Percentiles rank a stretch among this genome's conserved stretches.
Conservation (phyloP, 1,140 invertebrate genomes). For the Calephelis nemesis region DNA sequence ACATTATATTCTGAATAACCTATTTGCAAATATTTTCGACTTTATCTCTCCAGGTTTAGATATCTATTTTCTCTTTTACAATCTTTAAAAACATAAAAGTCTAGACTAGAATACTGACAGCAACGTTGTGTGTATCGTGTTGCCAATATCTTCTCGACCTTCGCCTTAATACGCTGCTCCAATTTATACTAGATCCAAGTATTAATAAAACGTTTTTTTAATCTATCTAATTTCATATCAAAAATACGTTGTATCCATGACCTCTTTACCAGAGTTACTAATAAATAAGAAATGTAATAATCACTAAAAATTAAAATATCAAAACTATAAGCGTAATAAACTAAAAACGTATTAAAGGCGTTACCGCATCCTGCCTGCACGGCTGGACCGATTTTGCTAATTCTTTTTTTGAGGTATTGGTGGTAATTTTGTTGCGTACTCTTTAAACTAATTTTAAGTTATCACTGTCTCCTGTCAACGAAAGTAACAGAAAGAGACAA, state of each 20-base stretch:
- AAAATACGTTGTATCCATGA: not conserved
- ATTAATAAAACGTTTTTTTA: slow-evolving; percentile 45
- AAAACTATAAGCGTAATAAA: no score
- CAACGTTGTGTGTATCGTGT: not conserved
- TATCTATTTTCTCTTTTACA: not conserved
- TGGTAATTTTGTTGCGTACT: no score
- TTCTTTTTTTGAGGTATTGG: no score
- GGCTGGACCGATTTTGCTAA: no score
- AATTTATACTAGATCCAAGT: slow-evolving; percentile 69
- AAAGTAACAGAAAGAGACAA: no score
- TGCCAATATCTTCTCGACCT: slow-evolving; percentile 70
- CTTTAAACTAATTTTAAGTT: no score
- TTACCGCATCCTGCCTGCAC: no score
- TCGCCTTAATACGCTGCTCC: slow-evolving; percentile 59
- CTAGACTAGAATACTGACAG: not conserved
- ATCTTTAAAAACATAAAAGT: not conserved
- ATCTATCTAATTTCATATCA: slow-evolving; percentile 8
- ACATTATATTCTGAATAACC: not conserved
- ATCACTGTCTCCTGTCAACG: no score
- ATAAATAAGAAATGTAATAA: not conserved
- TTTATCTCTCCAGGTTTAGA: no score
- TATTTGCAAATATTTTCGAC: no score
- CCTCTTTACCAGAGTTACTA: not conserved
- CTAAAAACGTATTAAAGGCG: no score
- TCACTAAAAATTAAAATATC: not conserved